Percentiles rank a stretch among this genome's conserved stretches.
Conservation (phyloP, 2,797 vertebrate species). For the Neosilurus hyrtlii region DNA sequence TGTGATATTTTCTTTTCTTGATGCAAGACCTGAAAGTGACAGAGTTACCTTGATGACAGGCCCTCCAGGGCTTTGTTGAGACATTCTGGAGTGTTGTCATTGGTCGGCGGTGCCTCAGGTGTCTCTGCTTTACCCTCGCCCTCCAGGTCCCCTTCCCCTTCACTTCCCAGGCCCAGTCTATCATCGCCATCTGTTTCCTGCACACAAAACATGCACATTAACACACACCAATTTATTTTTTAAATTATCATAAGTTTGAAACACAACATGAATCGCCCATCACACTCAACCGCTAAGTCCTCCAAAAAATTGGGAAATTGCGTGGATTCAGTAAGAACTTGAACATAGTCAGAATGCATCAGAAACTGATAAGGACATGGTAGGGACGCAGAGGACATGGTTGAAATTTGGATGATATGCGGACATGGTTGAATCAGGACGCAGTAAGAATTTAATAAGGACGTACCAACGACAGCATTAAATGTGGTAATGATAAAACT, state of each 20-base stretch:
- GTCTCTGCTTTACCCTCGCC: constrained; percentile 82
- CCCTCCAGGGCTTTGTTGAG: constrained; percentile 91
- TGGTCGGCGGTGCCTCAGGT: constrained; percentile 77
- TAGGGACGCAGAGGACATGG: too few species aligned
- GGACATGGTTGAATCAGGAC: too few species aligned
- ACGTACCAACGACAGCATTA: too few species aligned
- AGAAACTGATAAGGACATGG: too few species aligned
- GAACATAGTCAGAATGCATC: too few species aligned
- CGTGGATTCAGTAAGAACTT: too few species aligned
- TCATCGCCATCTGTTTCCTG: constrained; percentile 88
- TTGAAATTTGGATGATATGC: too few species aligned
- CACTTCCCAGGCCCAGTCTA: constrained; percentile 70
- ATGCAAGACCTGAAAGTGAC: background rate
- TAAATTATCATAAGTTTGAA: background rate
- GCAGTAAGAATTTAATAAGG: too few species aligned
- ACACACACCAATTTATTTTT: background rate
- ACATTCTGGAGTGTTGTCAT: constrained; percentile 90
- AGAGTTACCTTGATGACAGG: constrained; percentile 86
- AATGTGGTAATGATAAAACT: too few species aligned
- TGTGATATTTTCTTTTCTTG: background rate
- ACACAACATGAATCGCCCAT: background rate
- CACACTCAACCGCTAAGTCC: too few species aligned
- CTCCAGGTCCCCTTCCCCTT: constrained; percentile 72
- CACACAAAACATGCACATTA: constrained; percentile 47
- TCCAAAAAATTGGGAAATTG: too few species aligned